Evolutionary conservation across 2,888 invertebrate species (phyloP).

Genomic region (Lithophane ornitopus): DNA sequence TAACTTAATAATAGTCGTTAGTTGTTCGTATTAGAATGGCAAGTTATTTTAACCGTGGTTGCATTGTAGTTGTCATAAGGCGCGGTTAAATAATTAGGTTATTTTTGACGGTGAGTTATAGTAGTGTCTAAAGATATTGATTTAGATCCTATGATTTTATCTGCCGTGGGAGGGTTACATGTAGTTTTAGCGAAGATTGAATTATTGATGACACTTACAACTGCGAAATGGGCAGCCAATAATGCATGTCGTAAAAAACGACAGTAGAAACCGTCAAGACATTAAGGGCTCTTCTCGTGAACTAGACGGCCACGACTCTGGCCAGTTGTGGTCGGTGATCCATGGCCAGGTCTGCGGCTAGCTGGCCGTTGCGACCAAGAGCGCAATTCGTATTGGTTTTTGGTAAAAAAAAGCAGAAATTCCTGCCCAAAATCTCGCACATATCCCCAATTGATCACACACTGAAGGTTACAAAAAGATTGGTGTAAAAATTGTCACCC

Average conservation of each 20-base stretch:
- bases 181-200: slow-evolving; percentile 11
- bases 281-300: too few species aligned
- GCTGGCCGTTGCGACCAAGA: too few species aligned
- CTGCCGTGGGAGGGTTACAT: neutral
- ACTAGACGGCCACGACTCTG: too few species aligned
- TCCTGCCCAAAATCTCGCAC: neutral
- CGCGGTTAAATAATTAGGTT: slow-evolving; percentile 45
- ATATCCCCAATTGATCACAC: neutral
- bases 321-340: too few species aligned
- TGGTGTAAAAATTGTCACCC: slow-evolving; percentile 41
- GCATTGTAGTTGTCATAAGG: slow-evolving; percentile 43
- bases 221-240: neutral
- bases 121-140: slow-evolving; percentile 38
- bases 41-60: slow-evolving; percentile 55
- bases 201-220: slow-evolving; percentile 21
- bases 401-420: neutral
- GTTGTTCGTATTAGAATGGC: slow-evolving; percentile 29
- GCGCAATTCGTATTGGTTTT: too few species aligned
- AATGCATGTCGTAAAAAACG: neutral
- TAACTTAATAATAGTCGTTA: slow-evolving; percentile 5
- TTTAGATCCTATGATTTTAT: slow-evolving; percentile 34
- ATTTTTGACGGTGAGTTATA: slow-evolving; percentile 48
- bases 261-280: too few species aligned
- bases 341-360: too few species aligned
- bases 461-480: slow-evolving; percentile 9